A percentile compares a stretch with the other conserved stretches of the same genome.
These are phyloP conservation scores for Acrobasis consociella DNA, from an alignment of 2,888 invertebrate genomes.

Conservation along the genomic window DNA sequence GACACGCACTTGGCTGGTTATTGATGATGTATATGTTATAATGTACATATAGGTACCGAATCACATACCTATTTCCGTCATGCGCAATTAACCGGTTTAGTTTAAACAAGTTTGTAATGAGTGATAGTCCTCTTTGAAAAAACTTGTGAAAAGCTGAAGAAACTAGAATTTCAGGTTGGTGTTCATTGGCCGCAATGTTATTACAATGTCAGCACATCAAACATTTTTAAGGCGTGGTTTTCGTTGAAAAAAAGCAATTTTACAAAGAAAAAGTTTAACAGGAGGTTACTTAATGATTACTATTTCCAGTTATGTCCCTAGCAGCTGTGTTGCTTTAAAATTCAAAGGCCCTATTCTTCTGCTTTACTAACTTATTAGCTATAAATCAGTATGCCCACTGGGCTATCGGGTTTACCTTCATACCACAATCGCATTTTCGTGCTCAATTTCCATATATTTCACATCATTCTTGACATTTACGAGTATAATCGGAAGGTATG, in stretches of 20 bases:
- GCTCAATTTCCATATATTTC: neutral
- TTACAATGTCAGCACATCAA: neutral
- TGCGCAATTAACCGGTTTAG: neutral
- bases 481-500: neutral
- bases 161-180: neutral
- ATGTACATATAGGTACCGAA: no score
- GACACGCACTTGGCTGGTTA: no score
- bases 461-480: slow-evolving; percentile 11
- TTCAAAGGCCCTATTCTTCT: no score
- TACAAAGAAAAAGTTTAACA: no score
- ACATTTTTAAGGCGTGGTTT: neutral
- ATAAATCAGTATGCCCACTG: no score
- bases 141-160: neutral
- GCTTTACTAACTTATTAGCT: no score
- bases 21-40: no score
- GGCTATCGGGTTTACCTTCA: no score
- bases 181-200: neutral
- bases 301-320: no score
- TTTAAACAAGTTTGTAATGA: neutral
- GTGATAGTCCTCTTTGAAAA: neutral
- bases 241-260: neutral
- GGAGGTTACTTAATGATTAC: no score
- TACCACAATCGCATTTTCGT: no score
- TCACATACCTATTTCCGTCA: neutral
- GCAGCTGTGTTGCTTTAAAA: no score